phyloP scores from a whole-genome alignment of 1,140 invertebrate genomes.

The Archivesica marissinica region DNA sequence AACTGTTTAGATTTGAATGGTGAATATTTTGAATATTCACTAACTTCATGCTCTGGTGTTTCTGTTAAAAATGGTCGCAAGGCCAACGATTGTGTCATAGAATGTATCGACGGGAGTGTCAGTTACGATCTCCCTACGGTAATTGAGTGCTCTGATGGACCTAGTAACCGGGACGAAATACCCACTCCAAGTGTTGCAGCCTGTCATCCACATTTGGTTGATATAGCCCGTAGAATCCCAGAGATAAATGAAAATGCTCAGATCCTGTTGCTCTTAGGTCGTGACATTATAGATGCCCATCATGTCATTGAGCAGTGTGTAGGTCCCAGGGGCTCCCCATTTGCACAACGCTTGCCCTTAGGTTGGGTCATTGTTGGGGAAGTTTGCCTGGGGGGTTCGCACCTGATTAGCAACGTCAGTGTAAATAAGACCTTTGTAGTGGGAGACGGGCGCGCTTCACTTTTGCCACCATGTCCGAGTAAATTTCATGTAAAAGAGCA shows the following conservation, averaged over 20 bases:
- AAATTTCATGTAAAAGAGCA: slow-evolving; percentile 33
- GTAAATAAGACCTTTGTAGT: slow-evolving; percentile 54
- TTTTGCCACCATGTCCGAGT: slow-evolving; percentile 37
- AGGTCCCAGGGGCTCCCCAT: slow-evolving; percentile 48
- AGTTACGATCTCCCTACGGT: slow-evolving; percentile 16
- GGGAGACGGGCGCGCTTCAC: slow-evolving; percentile 44
- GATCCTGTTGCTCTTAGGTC: slow-evolving; percentile 56
- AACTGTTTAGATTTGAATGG: slow-evolving; percentile 6
- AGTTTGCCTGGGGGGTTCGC: slow-evolving; percentile 24
- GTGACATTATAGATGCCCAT: slow-evolving; percentile 63
- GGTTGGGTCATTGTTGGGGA: slow-evolving; percentile 53
- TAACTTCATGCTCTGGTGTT: slow-evolving; percentile 34
- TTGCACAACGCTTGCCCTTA: slow-evolving; percentile 28
- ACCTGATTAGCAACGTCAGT: slow-evolving; percentile 17
- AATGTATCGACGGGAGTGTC: slow-evolving; percentile 22
- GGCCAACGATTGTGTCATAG: neutral
- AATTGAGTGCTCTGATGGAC: slow-evolving; percentile 64
- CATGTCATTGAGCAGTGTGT: slow-evolving; percentile 58
- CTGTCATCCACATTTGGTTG: slow-evolving; percentile 3
- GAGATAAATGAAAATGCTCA: neutral
- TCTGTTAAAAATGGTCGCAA: neutral
- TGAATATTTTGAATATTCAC: slow-evolving; percentile 28
- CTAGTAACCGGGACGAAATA: slow-evolving; percentile 48
- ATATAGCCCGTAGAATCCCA: slow-evolving; percentile 31
- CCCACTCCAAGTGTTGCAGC: slow-evolving; percentile 57